phyloP scores from a whole-genome alignment of 2,113 vertebrate genomes.

The Limanda limanda region DNA sequence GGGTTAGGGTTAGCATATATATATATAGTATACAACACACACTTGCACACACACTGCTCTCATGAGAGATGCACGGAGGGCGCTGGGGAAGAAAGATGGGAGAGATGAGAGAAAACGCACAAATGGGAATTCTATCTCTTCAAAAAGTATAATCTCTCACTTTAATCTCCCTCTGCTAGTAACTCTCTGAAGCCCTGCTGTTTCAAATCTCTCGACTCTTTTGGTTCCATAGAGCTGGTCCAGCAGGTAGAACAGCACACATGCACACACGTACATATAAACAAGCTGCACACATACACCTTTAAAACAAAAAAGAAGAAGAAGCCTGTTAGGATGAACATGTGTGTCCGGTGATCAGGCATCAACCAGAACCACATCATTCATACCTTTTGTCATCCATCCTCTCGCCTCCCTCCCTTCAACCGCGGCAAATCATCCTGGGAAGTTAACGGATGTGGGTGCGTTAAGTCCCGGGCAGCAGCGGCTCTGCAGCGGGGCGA shows the following conservation, averaged over 20 bases:
- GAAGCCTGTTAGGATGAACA: too few relatives aligned
- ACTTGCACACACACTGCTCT: constrained; percentile 19
- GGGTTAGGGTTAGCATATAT: too few relatives aligned
- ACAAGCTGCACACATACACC: neutral
- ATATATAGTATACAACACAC: neutral
- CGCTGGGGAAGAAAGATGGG: constrained; percentile 35
- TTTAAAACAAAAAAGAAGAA: too few relatives aligned
- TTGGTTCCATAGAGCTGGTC: constrained; percentile 10
- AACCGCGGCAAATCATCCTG: constrained; percentile 56
- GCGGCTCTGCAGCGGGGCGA: constrained; percentile 1
- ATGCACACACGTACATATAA: constrained; percentile 7
- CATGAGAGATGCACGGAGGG: constrained; percentile 43
- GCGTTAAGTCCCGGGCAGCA: constrained; percentile 46
- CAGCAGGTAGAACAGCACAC: constrained; percentile 50
- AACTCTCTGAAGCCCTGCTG: constrained; percentile 60
- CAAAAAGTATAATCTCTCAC: constrained; percentile 70
- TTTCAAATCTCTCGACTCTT: constrained; percentile 49
- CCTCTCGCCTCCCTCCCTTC: constrained; percentile 31
- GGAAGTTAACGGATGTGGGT: constrained; percentile 42
- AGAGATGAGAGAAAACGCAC: constrained; percentile 58
- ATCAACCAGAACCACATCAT: constrained; percentile 46
- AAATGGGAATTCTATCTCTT: constrained; percentile 72
- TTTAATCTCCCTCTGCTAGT: constrained; percentile 67
- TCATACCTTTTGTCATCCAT: constrained; percentile 53
- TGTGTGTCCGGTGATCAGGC: neutral